Evolutionary conservation across 2,797 vertebrate genomes (phyloP).

Genomic region (Sebastes melanostomus): DNA sequence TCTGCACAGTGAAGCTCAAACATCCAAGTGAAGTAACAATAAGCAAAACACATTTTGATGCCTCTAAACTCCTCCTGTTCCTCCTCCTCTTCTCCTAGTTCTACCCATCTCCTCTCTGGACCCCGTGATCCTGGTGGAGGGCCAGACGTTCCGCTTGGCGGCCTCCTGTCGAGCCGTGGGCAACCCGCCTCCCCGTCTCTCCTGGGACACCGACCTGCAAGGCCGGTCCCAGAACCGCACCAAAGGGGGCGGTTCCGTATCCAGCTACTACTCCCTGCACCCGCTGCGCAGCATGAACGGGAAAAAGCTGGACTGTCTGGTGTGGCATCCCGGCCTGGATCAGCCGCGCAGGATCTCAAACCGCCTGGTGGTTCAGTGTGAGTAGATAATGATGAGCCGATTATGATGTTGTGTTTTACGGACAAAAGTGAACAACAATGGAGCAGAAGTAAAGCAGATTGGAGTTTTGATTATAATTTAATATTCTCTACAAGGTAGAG

Average conservation of each 20-base stretch:
- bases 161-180: constrained; percentile 90
- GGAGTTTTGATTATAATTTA: background rate
- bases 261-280: constrained; percentile 85
- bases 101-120: constrained; percentile 89
- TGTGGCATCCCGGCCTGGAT: constrained; percentile 86
- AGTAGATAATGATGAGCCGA: constrained; percentile 51
- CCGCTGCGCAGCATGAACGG: constrained; percentile 91
- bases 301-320: constrained; percentile 87
- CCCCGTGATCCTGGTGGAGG: constrained; percentile 83
- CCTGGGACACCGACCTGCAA: constrained; percentile 89
- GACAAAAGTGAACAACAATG: background rate
- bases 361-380: constrained; percentile 88
- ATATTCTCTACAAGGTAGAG: background rate
- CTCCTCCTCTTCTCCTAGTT: constrained; percentile 62
- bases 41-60: background rate
- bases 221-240: constrained; percentile 78
- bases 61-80: background rate
- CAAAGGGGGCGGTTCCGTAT: constrained; percentile 79
- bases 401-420: background rate
- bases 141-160: constrained; percentile 81
- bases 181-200: constrained; percentile 82
- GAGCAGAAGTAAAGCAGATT: background rate
- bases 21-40: background rate
- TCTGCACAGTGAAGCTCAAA: background rate
- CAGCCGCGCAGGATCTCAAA: constrained; percentile 84